phyloP scores from a whole-genome alignment of 2,113 vertebrate genomes.

The Colius striatus region DNA sequence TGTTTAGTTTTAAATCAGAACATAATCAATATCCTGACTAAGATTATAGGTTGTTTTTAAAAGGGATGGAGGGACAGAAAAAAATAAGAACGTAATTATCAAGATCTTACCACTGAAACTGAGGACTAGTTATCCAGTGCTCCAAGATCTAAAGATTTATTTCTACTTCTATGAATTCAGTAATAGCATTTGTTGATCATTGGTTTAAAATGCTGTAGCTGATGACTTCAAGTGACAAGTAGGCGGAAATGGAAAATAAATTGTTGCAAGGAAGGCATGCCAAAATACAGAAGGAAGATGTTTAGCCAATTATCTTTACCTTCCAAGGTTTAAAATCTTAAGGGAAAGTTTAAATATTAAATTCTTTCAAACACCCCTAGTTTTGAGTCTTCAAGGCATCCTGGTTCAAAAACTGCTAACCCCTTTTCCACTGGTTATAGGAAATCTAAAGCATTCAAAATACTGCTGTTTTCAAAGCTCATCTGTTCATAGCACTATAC shows the following conservation, averaged over 20 bases:
- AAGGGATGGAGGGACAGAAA: not conserved
- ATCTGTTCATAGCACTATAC: not conserved
- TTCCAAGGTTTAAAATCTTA: not conserved
- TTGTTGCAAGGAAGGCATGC: not conserved
- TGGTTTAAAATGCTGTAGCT: not conserved
- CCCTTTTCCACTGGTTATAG: not conserved
- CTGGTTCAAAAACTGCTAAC: not conserved
- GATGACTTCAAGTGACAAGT: not conserved
- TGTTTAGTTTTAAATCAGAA: not conserved
- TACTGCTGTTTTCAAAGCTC: not conserved
- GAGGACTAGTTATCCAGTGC: not conserved
- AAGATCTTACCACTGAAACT: not conserved
- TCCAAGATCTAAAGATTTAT: not conserved
- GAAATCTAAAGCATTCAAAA: not conserved
- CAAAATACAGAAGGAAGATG: not conserved
- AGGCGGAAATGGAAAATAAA: not conserved
- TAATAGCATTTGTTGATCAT: not conserved
- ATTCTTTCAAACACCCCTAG: not conserved
- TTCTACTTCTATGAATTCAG: not conserved
- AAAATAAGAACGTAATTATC: not conserved
- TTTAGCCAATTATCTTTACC: not conserved
- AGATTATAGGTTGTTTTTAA: not conserved
- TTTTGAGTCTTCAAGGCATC: not conserved
- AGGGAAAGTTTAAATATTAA: not conserved
- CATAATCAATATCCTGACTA: not conserved